phyloP scores from a whole-genome alignment of 2,888 invertebrate genomes.

The Norana najaformis region DNA sequence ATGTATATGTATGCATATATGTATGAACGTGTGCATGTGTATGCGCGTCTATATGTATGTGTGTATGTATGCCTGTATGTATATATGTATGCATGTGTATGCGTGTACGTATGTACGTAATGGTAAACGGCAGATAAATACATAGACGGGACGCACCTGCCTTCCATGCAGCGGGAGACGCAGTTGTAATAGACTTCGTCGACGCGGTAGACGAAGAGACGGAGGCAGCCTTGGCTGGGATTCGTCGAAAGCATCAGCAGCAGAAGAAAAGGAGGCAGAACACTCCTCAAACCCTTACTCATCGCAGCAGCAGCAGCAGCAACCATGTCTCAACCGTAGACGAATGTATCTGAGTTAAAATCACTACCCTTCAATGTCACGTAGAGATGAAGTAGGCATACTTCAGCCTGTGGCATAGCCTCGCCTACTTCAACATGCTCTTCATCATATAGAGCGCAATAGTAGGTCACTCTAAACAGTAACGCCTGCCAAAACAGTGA shows the following conservation, averaged over 20 bases:
- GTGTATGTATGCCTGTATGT: not conserved
- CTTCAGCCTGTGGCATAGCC: no score
- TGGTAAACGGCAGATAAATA: no score
- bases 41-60: not conserved
- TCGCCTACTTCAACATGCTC: not conserved
- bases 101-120: not conserved
- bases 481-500: no score
- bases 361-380: not conserved
- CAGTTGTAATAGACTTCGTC: constrained; percentile 30
- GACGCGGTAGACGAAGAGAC: constrained; percentile 27
- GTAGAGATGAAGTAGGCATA: not conserved
- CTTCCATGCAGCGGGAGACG: constrained; percentile 27
- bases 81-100: not conserved
- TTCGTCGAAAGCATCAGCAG: not conserved
- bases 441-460: no score
- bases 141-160: not conserved
- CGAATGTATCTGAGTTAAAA: not conserved
- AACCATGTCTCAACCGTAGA: not conserved
- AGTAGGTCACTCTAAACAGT: no score
- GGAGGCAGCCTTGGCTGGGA: constrained; percentile 9
- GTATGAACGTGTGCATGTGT: not conserved
- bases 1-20: not conserved
- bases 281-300: not conserved
- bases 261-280: not conserved
- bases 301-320: not conserved